These are phyloP conservation scores for Raja brachyura DNA, from an alignment of 2,113 vertebrate genomes.

Conservation along the genomic window DNA sequence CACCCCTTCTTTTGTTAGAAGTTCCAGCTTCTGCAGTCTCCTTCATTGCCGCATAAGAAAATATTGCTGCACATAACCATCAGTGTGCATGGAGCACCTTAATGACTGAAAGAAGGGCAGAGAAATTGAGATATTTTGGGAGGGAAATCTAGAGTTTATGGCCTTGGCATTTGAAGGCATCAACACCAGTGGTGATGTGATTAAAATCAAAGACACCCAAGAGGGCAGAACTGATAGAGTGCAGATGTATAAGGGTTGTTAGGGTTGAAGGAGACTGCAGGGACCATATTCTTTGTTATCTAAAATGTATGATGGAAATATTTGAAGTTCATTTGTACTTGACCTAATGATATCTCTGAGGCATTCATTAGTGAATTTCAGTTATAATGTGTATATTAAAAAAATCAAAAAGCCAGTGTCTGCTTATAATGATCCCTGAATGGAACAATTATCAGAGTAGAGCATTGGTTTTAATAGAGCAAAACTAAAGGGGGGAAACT, in stretches of 20 bases:
- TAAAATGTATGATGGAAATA: neutral
- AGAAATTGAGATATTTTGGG: neutral
- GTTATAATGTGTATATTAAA: neutral
- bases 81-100: neutral
- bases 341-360: conserved; percentile 16
- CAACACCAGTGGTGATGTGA: no score
- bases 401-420: neutral
- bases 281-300: neutral
- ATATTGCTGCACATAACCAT: no score
- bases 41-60: no score
- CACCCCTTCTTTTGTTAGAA: no score
- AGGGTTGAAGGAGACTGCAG: neutral
- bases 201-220: no score
- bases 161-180: neutral
- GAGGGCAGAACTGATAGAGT: no score
- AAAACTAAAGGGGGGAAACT: neutral
- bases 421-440: neutral
- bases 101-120: neutral
- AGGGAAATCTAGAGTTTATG: neutral
- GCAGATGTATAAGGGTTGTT: no score
- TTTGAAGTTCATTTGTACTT: neutral
- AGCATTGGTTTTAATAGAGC: neutral
- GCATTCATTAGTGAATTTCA: conserved; percentile 16
- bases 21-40: no score
- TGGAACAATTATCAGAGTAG: neutral